Conservation (phyloP, 2,797 vertebrate species). For the Glossophaga mutica region DNA sequence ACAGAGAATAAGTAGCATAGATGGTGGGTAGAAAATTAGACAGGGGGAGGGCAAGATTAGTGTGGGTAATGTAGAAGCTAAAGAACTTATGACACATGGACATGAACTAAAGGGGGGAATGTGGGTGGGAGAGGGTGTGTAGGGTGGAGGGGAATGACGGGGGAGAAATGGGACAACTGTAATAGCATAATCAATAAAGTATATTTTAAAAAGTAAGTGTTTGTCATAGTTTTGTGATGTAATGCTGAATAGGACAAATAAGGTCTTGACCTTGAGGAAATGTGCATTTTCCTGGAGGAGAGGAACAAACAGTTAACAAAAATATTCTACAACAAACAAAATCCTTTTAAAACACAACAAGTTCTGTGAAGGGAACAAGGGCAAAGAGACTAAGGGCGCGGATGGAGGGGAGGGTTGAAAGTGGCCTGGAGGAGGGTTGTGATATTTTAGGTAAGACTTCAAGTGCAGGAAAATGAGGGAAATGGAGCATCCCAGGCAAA, state of each 20-base stretch:
- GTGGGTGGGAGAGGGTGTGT: too few species aligned
- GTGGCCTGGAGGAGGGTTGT: background rate
- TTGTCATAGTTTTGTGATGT: background rate
- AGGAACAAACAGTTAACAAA: background rate
- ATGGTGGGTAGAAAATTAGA: too few species aligned
- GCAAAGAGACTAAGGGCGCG: background rate
- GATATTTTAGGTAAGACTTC: background rate
- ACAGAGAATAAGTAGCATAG: too few species aligned
- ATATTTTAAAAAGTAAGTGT: background rate
- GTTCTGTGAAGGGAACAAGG: background rate
- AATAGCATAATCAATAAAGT: too few species aligned
- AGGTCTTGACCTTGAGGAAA: background rate
- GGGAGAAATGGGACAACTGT: too few species aligned
- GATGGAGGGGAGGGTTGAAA: background rate
- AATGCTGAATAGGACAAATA: background rate
- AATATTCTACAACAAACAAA: background rate
- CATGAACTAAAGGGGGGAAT: too few species aligned
- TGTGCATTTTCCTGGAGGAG: accelerated
- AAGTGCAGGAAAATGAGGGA: background rate
- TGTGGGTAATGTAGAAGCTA: too few species aligned
- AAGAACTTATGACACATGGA: too few species aligned
- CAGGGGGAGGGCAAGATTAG: too few species aligned
- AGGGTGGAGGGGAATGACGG: too few species aligned
- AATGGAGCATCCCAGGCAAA: background rate
- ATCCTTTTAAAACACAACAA: background rate